Conservation (phyloP, 30 jellyfish, hydroid and myxozoan genomes). For the Aurelia aurita region DNA sequence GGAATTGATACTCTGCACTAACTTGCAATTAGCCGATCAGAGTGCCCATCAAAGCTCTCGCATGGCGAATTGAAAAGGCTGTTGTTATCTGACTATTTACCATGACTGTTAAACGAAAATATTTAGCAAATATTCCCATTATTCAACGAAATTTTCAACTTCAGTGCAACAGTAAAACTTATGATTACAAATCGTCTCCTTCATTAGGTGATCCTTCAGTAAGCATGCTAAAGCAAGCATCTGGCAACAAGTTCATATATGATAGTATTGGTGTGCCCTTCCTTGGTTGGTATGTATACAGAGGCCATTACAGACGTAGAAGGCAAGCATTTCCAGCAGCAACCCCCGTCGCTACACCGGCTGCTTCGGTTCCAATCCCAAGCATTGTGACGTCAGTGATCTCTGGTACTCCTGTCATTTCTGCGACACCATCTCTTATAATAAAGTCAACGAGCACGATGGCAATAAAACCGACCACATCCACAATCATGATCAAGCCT, state of each 20-base stretch:
- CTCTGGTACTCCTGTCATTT: conserved; percentile 71
- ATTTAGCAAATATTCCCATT: no score
- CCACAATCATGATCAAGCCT: conserved; percentile 50
- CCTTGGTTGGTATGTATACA: conserved; percentile 90
- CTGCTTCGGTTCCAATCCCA: conserved; percentile 38
- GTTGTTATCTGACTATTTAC: no score
- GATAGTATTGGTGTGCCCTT: conserved; percentile 62
- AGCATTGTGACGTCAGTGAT: conserved; percentile 66
- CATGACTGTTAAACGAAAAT: no score
- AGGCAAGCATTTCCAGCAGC: conserved; percentile 64
- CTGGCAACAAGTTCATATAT: conserved; percentile 71
- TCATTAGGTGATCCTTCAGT: conserved; percentile 75
- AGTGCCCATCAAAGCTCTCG: no score
- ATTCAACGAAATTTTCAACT: no score
- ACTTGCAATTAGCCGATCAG: no score
- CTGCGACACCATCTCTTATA: conserved; percentile 82
- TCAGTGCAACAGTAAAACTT: no score
- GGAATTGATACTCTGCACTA: no score
- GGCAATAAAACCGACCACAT: conserved; percentile 29
- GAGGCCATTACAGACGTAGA: conserved; percentile 35
- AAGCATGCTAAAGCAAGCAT: conserved; percentile 35
- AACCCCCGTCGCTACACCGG: conserved; percentile 79
- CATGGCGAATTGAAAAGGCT: no score
- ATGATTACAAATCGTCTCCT: background rate
- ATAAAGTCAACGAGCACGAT: conserved; percentile 44